Evolutionary conservation across 2,888 invertebrate genomes (phyloP).

Genomic region (Drosophila tripunctata): DNA sequence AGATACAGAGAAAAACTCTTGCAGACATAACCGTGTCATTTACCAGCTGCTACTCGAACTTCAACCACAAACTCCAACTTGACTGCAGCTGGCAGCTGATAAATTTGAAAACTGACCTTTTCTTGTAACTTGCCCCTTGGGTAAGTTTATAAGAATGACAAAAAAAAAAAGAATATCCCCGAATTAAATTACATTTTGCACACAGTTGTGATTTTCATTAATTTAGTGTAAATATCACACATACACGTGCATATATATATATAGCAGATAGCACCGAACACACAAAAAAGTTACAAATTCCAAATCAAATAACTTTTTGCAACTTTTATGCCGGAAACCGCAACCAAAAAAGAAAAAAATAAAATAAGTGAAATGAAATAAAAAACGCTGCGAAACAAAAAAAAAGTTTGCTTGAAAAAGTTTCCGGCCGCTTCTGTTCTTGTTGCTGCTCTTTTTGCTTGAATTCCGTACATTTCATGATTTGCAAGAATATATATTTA

Average conservation of each 20-base stretch:
- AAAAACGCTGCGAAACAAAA: constrained; percentile 4
- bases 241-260: too few species aligned
- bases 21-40: constrained; percentile 23
- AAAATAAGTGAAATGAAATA: background rate
- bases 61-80: background rate
- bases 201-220: constrained; percentile 77
- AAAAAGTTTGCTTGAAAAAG: constrained; percentile 51
- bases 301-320: constrained; percentile 74
- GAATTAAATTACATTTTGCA: constrained; percentile 75
- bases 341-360: constrained; percentile 50
- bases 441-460: too few species aligned
- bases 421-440: constrained; percentile 28
- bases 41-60: constrained; percentile 36
- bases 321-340: constrained; percentile 65
- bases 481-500: background rate
- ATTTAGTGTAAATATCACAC: constrained; percentile 71
- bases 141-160: too few species aligned
- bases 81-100: constrained; percentile 57
- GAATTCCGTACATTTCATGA: constrained; percentile 10
- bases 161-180: constrained; percentile 27
- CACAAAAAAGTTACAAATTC: constrained; percentile 54
- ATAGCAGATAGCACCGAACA: constrained; percentile 9
- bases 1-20: constrained; percentile 16
- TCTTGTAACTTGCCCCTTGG: constrained; percentile 44
- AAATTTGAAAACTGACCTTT: constrained; percentile 71